Evolutionary conservation across 2,113 vertebrate genomes (phyloP).

Genomic region (Gallinago jamesoni): DNA sequence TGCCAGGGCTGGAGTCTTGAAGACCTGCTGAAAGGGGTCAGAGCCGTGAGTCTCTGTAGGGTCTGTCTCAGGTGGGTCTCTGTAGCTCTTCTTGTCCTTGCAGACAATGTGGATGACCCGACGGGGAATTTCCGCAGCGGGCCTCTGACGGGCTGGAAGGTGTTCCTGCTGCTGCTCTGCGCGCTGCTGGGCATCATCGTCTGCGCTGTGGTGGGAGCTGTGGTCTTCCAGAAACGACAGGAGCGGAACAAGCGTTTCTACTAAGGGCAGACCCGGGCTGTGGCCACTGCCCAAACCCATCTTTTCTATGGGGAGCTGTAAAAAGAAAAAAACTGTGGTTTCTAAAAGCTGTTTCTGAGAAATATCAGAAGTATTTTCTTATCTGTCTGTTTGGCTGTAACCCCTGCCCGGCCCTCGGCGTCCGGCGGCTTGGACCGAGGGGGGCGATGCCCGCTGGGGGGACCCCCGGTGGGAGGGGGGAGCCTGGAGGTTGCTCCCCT

Average conservation of each 20-base stretch:
- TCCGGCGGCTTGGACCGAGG: rapidly evolving
- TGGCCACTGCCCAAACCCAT: conserved; percentile 24
- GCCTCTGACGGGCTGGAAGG: conserved; percentile 94
- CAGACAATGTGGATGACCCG: conserved; percentile 95
- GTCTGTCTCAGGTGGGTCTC: no score
- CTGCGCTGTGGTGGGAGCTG: conserved; percentile 93
- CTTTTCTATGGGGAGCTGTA: conserved; percentile 71
- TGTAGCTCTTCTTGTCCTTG: background rate
- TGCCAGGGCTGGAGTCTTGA: background rate
- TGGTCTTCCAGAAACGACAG: conserved; percentile 98
- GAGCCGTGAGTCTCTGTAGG: background rate
- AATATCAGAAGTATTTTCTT: conserved; percentile 83
- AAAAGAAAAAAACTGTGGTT: conserved; percentile 69
- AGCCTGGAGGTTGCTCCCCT: background rate
- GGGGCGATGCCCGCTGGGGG: background rate
- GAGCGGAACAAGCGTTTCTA: conserved; percentile 98
- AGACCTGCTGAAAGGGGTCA: rapidly evolving
- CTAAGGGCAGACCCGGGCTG: conserved; percentile 56
- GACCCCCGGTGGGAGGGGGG: rapidly evolving
- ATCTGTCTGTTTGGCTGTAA: conserved; percentile 70
- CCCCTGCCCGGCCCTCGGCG: background rate
- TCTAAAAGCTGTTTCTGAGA: conserved; percentile 78
- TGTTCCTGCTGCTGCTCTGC: conserved; percentile 93
- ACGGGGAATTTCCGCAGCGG: conserved; percentile 94
- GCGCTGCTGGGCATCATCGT: conserved; percentile 94